Conservation (phyloP, 2,113 vertebrate genomes). For the Ptilorrhoa leucosticta region DNA sequence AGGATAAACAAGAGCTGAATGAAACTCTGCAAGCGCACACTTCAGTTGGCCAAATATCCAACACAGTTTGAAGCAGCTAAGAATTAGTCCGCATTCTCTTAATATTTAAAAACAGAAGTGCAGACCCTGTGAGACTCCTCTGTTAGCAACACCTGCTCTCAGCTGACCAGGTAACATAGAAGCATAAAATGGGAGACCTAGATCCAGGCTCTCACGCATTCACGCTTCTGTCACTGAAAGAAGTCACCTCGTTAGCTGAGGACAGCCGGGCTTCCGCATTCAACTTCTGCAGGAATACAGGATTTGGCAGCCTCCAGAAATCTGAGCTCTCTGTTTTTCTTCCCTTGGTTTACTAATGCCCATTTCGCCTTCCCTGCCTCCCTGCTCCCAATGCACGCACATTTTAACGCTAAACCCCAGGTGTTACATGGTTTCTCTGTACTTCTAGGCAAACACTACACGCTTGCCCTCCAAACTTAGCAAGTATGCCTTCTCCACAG, state of each 20-base stretch:
- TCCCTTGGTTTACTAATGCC: conserved; percentile 7
- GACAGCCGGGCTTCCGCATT: neutral
- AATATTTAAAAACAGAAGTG: neutral
- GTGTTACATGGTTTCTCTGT: conserved; percentile 5
- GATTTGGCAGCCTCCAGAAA: conserved; percentile 46
- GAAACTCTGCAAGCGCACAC: neutral
- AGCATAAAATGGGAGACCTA: neutral
- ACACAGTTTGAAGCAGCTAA: neutral
- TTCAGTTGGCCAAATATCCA: conserved; percentile 14
- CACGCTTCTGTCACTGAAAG: neutral
- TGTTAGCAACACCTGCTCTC: neutral
- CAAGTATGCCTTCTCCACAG: neutral
- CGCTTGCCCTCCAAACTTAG: neutral
- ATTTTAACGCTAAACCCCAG: neutral
- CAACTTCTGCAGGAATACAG: neutral
- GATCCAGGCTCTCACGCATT: neutral
- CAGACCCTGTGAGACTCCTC: neutral
- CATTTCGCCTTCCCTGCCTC: neutral
- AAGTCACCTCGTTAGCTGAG: neutral
- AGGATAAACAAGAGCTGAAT: conserved; percentile 49
- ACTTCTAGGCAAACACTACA: neutral
- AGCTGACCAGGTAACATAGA: neutral
- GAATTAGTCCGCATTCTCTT: neutral
- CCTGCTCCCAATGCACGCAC: neutral
- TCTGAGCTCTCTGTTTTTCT: conserved; percentile 38